Percentiles rank a stretch among this genome's conserved stretches.
Conservation (phyloP, 1,140 invertebrate genomes). For the Heliconius eleuchia region DNA sequence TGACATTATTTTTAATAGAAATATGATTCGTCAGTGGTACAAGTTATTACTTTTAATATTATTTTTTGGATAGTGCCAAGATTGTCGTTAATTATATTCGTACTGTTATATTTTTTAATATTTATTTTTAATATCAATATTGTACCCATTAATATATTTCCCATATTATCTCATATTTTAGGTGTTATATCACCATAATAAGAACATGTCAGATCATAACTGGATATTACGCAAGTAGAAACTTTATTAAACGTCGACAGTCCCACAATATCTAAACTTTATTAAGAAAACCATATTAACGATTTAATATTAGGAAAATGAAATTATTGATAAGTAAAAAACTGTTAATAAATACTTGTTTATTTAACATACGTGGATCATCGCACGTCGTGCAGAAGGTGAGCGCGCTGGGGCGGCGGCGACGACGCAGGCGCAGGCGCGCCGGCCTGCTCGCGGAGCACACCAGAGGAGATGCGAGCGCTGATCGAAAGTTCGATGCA, state of each 20-base stretch:
- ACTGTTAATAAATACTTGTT: background rate
- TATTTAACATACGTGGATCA: constrained; percentile 73
- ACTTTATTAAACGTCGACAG: constrained; percentile 26
- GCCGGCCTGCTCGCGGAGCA: constrained; percentile 53
- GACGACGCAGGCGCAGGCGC: constrained; percentile 53
- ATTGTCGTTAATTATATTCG: background rate
- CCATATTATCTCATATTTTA: background rate
- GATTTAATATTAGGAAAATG: background rate
- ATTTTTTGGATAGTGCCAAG: background rate
- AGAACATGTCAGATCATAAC: constrained; percentile 25
- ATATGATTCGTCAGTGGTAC: background rate
- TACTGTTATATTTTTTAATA: background rate
- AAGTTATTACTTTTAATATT: background rate
- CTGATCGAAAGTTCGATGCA: constrained; percentile 78
- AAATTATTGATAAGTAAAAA: constrained; percentile 5
- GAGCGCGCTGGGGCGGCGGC: constrained; percentile 71
- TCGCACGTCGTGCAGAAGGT: constrained; percentile 70
- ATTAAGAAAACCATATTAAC: background rate
- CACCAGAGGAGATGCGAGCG: constrained; percentile 60
- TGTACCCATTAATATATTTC: background rate
- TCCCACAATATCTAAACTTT: background rate
- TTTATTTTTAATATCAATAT: background rate
- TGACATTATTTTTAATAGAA: background rate
- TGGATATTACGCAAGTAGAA: constrained; percentile 39
- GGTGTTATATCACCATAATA: constrained; percentile 5